phyloP scores from a whole-genome alignment of 1,140 invertebrate genomes.

The Drosophila athabasca region DNA sequence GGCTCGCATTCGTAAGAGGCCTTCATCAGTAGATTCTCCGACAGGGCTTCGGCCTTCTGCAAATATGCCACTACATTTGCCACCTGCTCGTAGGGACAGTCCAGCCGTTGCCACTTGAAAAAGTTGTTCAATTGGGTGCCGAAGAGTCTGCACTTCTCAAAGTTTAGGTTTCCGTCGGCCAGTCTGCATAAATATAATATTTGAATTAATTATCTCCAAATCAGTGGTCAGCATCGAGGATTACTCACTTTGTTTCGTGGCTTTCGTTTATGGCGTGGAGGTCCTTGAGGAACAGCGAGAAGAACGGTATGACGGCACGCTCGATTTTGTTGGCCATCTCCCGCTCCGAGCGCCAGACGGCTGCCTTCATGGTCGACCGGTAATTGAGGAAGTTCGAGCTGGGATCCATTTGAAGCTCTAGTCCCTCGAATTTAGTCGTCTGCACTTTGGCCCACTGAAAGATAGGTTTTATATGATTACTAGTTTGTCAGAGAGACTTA shows the following conservation, averaged over 20 bases:
- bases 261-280: slow-evolving; percentile 94
- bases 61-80: slow-evolving; percentile 90
- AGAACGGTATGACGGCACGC: slow-evolving; percentile 95
- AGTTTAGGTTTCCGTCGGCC: slow-evolving; percentile 92
- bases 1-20: slow-evolving; percentile 95
- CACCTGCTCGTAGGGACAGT: slow-evolving; percentile 93
- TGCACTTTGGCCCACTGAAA: slow-evolving; percentile 93
- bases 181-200: slow-evolving; percentile 85
- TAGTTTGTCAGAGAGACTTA: no score
- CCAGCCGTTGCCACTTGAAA: slow-evolving; percentile 92
- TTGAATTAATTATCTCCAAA: background rate
- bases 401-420: slow-evolving; percentile 96
- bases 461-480: background rate
- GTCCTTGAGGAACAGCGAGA: slow-evolving; percentile 95
- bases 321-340: slow-evolving; percentile 91
- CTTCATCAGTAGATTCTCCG: slow-evolving; percentile 90
- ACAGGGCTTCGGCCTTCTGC: slow-evolving; percentile 90
- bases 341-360: slow-evolving; percentile 94
- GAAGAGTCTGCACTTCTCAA: slow-evolving; percentile 93
- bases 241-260: slow-evolving; percentile 74
- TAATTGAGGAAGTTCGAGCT: slow-evolving; percentile 95
- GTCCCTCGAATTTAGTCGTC: slow-evolving; percentile 92
- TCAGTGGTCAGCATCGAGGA: no score
- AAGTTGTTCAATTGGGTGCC: slow-evolving; percentile 93
- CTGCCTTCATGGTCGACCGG: slow-evolving; percentile 94